Conservation (phyloP, 2,888 invertebrate species). For the Scrobipalpa costella region DNA sequence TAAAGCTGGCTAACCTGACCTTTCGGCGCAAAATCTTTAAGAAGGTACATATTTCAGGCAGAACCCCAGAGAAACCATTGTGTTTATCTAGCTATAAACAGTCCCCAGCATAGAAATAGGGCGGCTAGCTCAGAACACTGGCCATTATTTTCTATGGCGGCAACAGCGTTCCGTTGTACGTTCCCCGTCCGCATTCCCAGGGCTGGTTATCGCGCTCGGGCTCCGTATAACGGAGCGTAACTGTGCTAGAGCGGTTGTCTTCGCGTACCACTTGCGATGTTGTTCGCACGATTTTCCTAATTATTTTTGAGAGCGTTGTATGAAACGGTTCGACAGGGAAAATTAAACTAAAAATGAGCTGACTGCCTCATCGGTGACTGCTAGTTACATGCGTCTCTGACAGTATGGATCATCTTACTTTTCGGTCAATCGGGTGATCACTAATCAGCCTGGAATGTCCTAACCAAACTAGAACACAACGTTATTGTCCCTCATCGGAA, state of each 20-base stretch:
- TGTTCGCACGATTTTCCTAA: constrained; percentile 33
- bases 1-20: background rate
- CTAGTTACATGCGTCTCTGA: too few relatives aligned
- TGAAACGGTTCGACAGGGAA: background rate
- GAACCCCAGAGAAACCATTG: background rate
- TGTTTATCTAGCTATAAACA: constrained; percentile 2
- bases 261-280: constrained; percentile 61
- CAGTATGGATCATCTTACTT: too few relatives aligned
- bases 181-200: constrained; percentile 56
- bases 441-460: too few relatives aligned
- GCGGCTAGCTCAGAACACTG: constrained; percentile 22
- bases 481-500: too few relatives aligned
- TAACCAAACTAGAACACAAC: too few relatives aligned
- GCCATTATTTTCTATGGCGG: constrained; percentile 20
- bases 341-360: background rate
- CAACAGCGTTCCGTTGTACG: constrained; percentile 51
- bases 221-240: constrained; percentile 59
- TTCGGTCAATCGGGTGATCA: too few relatives aligned
- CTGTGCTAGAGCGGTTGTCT: constrained; percentile 44
- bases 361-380: background rate
- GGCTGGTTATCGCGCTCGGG: constrained; percentile 27
- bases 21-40: background rate
- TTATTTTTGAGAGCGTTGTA: background rate
- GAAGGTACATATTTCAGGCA: background rate
- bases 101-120: background rate